These are phyloP conservation scores for Cecidostiba fungosa DNA, from an alignment of 2,888 invertebrate species.

Conservation along the genomic window DNA sequence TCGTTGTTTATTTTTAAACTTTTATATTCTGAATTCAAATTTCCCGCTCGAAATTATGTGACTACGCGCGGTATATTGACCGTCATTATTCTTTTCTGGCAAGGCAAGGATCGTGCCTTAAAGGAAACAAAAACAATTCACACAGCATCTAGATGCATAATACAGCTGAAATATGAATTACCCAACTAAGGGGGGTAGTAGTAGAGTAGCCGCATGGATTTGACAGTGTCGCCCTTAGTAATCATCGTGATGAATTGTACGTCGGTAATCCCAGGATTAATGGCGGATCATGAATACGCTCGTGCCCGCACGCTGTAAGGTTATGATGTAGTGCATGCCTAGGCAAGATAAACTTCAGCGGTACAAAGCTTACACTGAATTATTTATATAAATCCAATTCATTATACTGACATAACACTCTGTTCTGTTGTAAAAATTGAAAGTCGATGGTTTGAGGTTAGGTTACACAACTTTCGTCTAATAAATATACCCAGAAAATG, in stretches of 20 bases:
- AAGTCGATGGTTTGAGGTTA: neutral
- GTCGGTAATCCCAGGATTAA: slow-evolving; percentile 61
- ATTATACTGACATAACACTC: neutral
- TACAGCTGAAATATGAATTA: slow-evolving; percentile 38
- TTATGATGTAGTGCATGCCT: slow-evolving; percentile 33
- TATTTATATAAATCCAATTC: neutral
- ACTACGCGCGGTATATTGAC: neutral
- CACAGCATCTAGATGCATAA: neutral
- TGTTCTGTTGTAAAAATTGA: neutral
- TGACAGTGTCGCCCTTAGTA: slow-evolving; percentile 48
- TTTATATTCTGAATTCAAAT: neutral
- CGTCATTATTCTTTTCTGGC: neutral
- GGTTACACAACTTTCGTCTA: neutral
- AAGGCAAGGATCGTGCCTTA: neutral
- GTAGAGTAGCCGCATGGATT: slow-evolving; percentile 12
- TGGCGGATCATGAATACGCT: slow-evolving; percentile 55
- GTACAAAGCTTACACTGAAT: neutral
- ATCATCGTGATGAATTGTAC: slow-evolving; percentile 59
- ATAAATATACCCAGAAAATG: neutral
- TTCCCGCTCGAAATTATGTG: neutral
- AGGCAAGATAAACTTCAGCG: slow-evolving; percentile 28
- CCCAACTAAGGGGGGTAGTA: neutral
- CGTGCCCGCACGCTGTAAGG: neutral
- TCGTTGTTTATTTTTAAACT: neutral
- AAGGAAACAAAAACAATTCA: neutral